These are phyloP conservation scores for Diachrysia chrysitis DNA, from an alignment of 2,888 invertebrate species.

Conservation along the genomic window DNA sequence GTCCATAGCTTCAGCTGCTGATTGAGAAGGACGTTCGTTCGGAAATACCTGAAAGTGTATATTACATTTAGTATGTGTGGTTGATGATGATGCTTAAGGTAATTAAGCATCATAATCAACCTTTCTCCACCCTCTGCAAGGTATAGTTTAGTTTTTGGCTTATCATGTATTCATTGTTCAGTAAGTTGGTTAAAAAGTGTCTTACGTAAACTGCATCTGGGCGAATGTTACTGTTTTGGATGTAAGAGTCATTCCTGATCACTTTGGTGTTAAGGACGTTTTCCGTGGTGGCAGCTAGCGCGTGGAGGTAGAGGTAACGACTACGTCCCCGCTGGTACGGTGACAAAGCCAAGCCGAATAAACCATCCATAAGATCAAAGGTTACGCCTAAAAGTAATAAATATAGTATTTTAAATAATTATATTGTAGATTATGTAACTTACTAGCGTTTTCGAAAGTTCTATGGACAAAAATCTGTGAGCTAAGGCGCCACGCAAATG, in stretches of 20 bases:
- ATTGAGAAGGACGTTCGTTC: slow-evolving; percentile 90
- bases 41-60: slow-evolving; percentile 82
- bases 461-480: too few relatives aligned
- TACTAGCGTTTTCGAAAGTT: too few relatives aligned
- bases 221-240: slow-evolving; percentile 80
- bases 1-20: slow-evolving; percentile 93
- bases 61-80: background rate
- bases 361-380: slow-evolving; percentile 93
- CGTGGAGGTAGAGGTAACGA: slow-evolving; percentile 91
- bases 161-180: background rate
- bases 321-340: slow-evolving; percentile 77
- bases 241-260: slow-evolving; percentile 89
- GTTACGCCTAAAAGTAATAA: slow-evolving; percentile 82
- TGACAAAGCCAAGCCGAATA: slow-evolving; percentile 92
- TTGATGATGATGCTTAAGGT: too few relatives aligned
- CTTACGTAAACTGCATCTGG: slow-evolving; percentile 88
- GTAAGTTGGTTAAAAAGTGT: slow-evolving; percentile 11
- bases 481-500: too few relatives aligned
- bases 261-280: slow-evolving; percentile 90
- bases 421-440: too few relatives aligned
- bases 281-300: slow-evolving; percentile 91
- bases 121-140: background rate
- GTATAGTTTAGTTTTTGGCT: background rate
- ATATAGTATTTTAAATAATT: too few relatives aligned
- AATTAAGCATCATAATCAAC: background rate